phyloP scores from a whole-genome alignment of 30 jellyfish, hydroid and myxozoan genomes.

The Sanderia malayensis region DNA sequence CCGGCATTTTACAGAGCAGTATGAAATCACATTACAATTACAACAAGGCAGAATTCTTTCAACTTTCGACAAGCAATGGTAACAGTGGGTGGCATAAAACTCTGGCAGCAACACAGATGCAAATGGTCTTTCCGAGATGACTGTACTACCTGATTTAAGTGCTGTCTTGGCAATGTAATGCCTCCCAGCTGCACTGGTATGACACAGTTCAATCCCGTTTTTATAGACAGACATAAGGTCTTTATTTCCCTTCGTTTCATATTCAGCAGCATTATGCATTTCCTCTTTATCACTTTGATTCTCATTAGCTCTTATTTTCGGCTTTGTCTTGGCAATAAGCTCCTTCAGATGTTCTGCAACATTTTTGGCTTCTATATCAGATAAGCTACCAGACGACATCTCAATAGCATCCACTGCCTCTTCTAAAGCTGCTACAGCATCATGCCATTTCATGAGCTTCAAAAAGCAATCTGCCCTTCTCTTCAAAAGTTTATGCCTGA shows the following conservation, averaged over 20 bases:
- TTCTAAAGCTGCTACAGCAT: constrained; percentile 23
- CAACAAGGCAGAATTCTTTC: constrained; percentile 49
- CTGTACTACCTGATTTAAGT: constrained; percentile 47
- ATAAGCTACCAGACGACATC: not conserved
- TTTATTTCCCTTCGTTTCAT: constrained; percentile 5
- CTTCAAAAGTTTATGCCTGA: constrained; percentile 33
- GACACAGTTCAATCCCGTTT: constrained; percentile 23
- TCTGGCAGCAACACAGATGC: constrained; percentile 69
- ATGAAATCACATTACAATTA: constrained; percentile 50
- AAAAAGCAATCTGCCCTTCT: constrained; percentile 49
- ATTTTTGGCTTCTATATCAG: not conserved
- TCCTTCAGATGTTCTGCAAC: not conserved
- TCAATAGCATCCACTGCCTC: not conserved
- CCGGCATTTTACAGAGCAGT: constrained; percentile 64
- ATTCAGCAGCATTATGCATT: too few species aligned
- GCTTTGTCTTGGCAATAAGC: not conserved
- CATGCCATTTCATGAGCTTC: constrained; percentile 7
- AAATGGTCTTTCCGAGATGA: constrained; percentile 75
- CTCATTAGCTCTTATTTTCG: not conserved
- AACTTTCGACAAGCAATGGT: constrained; percentile 50
- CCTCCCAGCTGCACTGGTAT: constrained; percentile 60
- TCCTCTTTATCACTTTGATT: not conserved
- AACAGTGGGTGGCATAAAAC: constrained; percentile 54
- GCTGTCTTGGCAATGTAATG: constrained; percentile 51
- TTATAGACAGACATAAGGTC: constrained; percentile 10